These are phyloP conservation scores for Euura lappo DNA, from an alignment of 1,140 invertebrate species.

Conservation along the genomic window DNA sequence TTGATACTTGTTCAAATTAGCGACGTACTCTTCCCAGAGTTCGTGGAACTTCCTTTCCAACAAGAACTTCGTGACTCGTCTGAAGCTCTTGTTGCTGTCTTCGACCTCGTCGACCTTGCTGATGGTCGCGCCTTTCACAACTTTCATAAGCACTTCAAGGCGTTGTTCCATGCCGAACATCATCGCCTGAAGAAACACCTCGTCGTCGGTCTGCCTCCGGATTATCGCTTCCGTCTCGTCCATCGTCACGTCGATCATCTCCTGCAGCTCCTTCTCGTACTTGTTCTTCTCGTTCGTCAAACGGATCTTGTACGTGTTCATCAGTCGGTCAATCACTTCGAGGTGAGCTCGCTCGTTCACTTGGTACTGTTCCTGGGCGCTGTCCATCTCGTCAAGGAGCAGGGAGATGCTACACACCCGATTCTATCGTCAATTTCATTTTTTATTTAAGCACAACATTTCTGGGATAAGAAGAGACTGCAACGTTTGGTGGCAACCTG, in stretches of 20 bases:
- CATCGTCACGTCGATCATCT: constrained; percentile 17
- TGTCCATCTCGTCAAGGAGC: constrained; percentile 39
- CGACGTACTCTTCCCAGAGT: constrained; percentile 23
- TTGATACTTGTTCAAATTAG: neutral
- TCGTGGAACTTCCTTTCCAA: constrained; percentile 33
- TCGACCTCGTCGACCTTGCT: constrained; percentile 39
- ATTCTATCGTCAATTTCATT: neutral
- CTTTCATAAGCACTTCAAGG: constrained; percentile 26
- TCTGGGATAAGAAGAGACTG: neutral
- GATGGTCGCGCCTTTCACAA: constrained; percentile 33
- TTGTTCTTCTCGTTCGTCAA: constrained; percentile 18
- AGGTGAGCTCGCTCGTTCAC: constrained; percentile 32
- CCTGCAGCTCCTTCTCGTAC: constrained; percentile 27
- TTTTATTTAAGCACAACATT: neutral
- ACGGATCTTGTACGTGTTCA: constrained; percentile 32
- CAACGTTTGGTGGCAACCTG: constrained; percentile 30
- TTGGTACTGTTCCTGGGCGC: constrained; percentile 40
- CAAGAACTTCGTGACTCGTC: constrained; percentile 23
- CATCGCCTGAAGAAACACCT: constrained; percentile 32
- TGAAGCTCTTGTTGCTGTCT: constrained; percentile 34
- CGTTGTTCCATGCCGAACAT: constrained; percentile 26
- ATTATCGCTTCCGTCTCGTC: constrained; percentile 21
- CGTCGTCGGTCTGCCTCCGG: constrained; percentile 26
- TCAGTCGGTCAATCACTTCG: constrained; percentile 40
- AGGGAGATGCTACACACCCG: constrained; percentile 40